A percentile compares a stretch with the other conserved stretches of the same genome.
Evolutionary conservation across 1,140 invertebrate genomes (phyloP).

Genomic region (Bradynema listronoti): DNA sequence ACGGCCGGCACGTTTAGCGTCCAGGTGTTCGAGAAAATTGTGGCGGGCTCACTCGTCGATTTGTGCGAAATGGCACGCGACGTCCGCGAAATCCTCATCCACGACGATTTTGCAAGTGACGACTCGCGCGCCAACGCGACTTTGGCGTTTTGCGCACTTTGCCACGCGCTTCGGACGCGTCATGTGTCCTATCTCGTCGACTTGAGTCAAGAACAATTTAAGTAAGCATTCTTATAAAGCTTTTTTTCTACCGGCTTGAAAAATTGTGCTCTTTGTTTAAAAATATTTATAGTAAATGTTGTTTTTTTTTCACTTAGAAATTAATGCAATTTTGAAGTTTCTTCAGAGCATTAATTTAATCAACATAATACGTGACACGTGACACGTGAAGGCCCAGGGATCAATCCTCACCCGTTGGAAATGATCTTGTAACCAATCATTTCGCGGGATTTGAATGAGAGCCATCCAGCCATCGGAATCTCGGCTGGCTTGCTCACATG

Average conservation of each 20-base stretch:
- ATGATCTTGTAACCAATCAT: no score
- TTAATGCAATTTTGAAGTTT: neutral
- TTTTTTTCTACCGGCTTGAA: constrained; percentile 7
- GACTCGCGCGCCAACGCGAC: neutral
- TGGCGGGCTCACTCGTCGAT: constrained; percentile 26
- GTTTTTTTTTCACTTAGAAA: constrained; percentile 11
- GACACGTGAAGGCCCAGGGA: neutral
- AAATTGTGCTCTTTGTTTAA: neutral
- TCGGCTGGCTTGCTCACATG: no score
- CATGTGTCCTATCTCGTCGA: constrained; percentile 40
- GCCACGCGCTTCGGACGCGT: constrained; percentile 27
- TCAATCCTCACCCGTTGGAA: neutral
- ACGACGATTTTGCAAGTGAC: neutral
- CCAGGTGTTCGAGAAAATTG: constrained; percentile 34
- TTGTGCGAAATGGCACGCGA: constrained; percentile 17
- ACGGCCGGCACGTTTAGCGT: constrained; percentile 35
- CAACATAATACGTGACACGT: neutral
- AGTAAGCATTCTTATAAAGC: constrained; percentile 24
- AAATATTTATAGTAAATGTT: constrained; percentile 14
- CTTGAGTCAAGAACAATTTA: constrained; percentile 39
- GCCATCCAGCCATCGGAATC: no score
- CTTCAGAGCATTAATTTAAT: constrained; percentile 2
- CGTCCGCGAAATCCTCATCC: constrained; percentile 6
- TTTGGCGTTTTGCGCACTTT: constrained; percentile 14
- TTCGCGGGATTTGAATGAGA: no score